Base-by-base conservation (phyloP, 2,113 vertebrate species). In the Argyrosomus japonicus region DNA sequence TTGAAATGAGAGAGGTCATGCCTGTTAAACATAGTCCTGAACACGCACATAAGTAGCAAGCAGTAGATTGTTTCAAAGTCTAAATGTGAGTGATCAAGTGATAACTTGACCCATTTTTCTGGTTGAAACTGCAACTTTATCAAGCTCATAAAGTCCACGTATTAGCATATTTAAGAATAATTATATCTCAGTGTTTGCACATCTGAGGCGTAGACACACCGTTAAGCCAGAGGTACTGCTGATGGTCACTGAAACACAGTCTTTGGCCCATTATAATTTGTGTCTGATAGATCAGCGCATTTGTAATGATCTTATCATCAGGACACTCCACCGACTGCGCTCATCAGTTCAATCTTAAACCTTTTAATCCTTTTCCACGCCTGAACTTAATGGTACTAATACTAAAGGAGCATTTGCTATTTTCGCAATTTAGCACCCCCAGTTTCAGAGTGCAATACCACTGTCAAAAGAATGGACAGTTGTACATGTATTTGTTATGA, bases 1-100 rank as follows among this genome's bases (percentile, higher is more conserved):
- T 70, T 79, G 19, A 84, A 64, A 47, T 67, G 60, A 71, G 58
- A 69, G 25, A 82, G 47, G 50, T 75, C 54, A 68, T 73, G 60
- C 40, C 53, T 69, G 29, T 72, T 75, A 79, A 65, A 47, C 9
- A 45, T 11, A 47, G 5, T 72, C 32, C 6, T 12, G 36, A 25
- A 47, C 50, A 69, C n/a, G 4, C 25, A 6, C 54, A 47, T 14
- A 43, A n/a, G 5, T 68, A n/a, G 32, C 6, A 43, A 48, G 21
- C 25, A 36, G 50, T 14, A 57, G 17, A n/a, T n/a, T 72, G 2
- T 69, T 40, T 61, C 10, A 25, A 5, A 29, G 17, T 62, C n/a
- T 51, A 15, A 25, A 10, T 51, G 11, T 53, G 48, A 14, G 51
- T 45, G 14, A 29, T 40, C 17, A 47, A 27, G 18, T 2, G 25